Conservation (phyloP, 2,797 vertebrate genomes). For the Toxotes lorentzi region DNA sequence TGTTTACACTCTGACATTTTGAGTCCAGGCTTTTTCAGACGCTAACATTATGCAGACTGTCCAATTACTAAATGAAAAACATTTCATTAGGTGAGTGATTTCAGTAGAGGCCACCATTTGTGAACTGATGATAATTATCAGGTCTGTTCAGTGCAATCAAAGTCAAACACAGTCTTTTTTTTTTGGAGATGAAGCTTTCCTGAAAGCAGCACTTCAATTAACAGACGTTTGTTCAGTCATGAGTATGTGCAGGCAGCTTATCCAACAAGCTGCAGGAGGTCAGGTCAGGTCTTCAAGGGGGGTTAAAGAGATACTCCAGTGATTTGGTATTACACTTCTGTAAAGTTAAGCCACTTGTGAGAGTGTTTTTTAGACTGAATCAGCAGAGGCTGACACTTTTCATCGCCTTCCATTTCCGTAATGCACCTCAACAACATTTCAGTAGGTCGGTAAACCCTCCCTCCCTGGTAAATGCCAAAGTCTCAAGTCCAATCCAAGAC, state of each 20-base stretch:
- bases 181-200: neutral
- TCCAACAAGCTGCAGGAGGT: slow-evolving; percentile 35
- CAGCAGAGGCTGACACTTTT: neutral
- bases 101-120: slow-evolving; percentile 13
- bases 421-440: neutral
- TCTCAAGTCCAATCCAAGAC: neutral
- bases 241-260: slow-evolving; percentile 17
- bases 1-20: slow-evolving; percentile 30
- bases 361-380: neutral
- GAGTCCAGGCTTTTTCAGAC: slow-evolving; percentile 9
- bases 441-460: neutral
- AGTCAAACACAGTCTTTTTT: neutral
- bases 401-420: neutral
- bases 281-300: slow-evolving; percentile 17
- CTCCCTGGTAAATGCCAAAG: neutral
- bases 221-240: slow-evolving; percentile 18
- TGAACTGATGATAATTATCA: slow-evolving; percentile 48
- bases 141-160: slow-evolving; percentile 46
- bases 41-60: slow-evolving; percentile 23
- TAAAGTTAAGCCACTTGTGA: neutral
- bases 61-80: slow-evolving; percentile 21
- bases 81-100: slow-evolving; percentile 42
- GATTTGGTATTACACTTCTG: neutral
- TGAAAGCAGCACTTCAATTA: slow-evolving; percentile 6
- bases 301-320: slow-evolving; percentile 8